These are phyloP conservation scores for Dendrocincla tyrannina DNA, from an alignment of 2,797 vertebrate species.

Conservation along the genomic window DNA sequence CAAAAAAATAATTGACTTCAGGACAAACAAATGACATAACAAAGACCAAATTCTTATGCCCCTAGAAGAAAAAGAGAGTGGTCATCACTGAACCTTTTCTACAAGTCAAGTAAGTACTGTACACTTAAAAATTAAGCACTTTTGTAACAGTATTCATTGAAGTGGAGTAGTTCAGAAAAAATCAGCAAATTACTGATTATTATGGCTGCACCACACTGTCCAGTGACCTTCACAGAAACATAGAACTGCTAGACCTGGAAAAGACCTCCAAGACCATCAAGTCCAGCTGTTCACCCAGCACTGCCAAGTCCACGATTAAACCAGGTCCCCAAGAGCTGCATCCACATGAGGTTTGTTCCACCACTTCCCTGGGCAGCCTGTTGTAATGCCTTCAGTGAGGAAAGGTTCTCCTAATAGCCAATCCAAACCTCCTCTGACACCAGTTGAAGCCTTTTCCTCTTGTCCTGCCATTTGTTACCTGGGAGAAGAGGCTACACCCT, in stretches of 20 bases:
- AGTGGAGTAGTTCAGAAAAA: neutral
- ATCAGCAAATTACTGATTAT: neutral
- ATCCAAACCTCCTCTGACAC: neutral
- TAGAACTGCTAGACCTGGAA: accelerated
- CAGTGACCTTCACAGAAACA: neutral
- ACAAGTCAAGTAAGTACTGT: neutral
- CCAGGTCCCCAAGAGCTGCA: neutral
- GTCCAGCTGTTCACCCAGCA: neutral
- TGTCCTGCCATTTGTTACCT: neutral
- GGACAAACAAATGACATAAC: neutral
- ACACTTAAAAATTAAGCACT: neutral
- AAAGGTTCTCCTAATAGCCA: neutral
- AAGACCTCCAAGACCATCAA: neutral
- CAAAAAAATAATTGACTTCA: neutral
- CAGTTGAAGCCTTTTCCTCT: neutral
- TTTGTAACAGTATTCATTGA: neutral
- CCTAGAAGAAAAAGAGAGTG: neutral
- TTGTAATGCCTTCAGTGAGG: neutral
- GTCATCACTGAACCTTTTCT: neutral
- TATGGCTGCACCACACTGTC: neutral
- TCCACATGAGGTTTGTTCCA: neutral
- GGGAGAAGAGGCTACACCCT: neutral
- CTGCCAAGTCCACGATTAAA: neutral
- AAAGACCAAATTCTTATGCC: neutral
- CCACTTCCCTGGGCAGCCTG: neutral